Evolutionary conservation across 2,888 invertebrate species (phyloP).

Genomic region (Drosophila imparisetae): DNA sequence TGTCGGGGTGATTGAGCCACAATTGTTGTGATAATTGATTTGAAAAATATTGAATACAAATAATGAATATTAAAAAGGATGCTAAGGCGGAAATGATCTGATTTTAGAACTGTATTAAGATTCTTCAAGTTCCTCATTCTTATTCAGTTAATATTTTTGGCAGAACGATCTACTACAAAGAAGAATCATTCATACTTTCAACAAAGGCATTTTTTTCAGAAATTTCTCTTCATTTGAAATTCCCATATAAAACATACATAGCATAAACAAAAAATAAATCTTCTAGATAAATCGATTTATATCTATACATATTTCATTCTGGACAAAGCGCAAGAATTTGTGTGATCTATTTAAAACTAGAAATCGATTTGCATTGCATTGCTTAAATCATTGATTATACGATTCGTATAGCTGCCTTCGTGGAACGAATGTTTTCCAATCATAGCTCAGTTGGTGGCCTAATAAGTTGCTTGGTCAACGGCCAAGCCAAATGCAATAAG

Average conservation of each 20-base stretch:
- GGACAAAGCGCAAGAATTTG: neutral
- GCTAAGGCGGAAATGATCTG: neutral
- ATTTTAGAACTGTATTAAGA: neutral
- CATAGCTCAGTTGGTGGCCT: slow-evolving; percentile 52
- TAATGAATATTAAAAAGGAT: neutral
- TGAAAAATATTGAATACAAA: neutral
- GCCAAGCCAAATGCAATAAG: slow-evolving; percentile 26
- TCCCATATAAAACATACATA: neutral
- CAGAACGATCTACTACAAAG: neutral
- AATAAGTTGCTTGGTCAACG: slow-evolving; percentile 39
- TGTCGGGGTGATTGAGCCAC: neutral
- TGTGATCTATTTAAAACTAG: slow-evolving; percentile 1
- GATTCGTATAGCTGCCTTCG: slow-evolving; percentile 26
- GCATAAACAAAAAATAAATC: neutral
- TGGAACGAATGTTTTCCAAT: slow-evolving; percentile 8
- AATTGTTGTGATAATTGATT: neutral
- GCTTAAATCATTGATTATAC: slow-evolving; percentile 44
- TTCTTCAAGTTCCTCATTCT: neutral
- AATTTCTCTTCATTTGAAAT: neutral
- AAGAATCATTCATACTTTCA: neutral
- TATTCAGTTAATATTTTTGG: neutral
- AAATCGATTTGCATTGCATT: slow-evolving; percentile 35
- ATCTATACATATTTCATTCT: neutral
- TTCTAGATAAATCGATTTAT: neutral
- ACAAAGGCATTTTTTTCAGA: neutral